phyloP scores from a whole-genome alignment of 1,140 invertebrate species.

The Drosophila pallidifrons region DNA sequence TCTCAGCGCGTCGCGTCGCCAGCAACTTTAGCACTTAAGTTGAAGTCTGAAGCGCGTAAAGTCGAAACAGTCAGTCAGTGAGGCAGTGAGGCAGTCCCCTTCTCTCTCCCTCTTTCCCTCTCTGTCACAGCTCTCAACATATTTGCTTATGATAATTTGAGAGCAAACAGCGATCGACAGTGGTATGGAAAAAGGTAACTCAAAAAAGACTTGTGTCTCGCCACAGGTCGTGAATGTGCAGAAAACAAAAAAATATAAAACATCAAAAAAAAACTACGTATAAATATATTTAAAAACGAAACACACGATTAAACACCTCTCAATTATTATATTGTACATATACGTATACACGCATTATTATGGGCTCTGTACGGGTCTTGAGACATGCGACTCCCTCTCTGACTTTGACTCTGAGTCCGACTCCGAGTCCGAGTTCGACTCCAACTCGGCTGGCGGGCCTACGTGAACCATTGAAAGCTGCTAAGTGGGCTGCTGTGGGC shows the following conservation, averaged over 20 bases:
- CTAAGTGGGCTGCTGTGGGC: slow-evolving; percentile 63
- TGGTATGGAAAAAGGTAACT: slow-evolving; percentile 47
- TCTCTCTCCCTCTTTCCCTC: slow-evolving; percentile 11
- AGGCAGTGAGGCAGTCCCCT: neutral
- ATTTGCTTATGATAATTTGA: slow-evolving; percentile 84
- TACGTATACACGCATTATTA: slow-evolving; percentile 9
- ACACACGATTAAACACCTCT: slow-evolving; percentile 85
- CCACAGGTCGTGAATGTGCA: slow-evolving; percentile 74
- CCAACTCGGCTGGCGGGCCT: slow-evolving; percentile 18
- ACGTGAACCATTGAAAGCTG: slow-evolving; percentile 58
- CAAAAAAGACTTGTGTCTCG: slow-evolving; percentile 39
- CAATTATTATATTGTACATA: slow-evolving; percentile 64
- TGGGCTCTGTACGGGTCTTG: slow-evolving; percentile 8
- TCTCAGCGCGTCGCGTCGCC: slow-evolving; percentile 81
- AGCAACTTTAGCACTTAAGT: slow-evolving; percentile 81
- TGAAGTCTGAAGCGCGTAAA: slow-evolving; percentile 70
- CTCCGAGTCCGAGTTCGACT: neutral
- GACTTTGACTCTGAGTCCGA: no score
- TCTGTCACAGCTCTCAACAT: slow-evolving; percentile 31
- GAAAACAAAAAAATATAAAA: slow-evolving; percentile 71
- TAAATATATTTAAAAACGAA: slow-evolving; percentile 45
- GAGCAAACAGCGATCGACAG: slow-evolving; percentile 78
- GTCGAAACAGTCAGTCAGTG: slow-evolving; percentile 52
- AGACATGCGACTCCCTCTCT: neutral
- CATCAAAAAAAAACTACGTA: slow-evolving; percentile 51